Conservation (phyloP, 2,113 vertebrate genomes). For the Aix galericulata region DNA sequence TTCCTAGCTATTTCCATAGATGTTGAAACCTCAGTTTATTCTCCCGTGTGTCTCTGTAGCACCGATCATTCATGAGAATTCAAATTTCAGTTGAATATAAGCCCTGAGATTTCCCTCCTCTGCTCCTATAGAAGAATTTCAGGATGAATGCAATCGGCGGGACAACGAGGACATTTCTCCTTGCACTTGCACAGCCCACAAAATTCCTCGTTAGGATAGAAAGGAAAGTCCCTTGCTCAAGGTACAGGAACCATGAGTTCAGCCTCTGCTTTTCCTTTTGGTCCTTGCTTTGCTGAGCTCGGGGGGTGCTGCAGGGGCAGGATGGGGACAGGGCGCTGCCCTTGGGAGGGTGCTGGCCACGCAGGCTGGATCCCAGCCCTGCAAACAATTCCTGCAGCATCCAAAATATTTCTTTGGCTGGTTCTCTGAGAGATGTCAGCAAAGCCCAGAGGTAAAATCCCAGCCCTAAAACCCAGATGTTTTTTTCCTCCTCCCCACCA, state of each 20-base stretch:
- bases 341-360: not conserved
- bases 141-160: not conserved
- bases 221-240: not conserved
- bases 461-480: not conserved
- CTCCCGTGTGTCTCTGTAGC: not conserved
- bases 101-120: not conserved
- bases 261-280: not conserved
- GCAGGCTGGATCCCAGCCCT: not conserved
- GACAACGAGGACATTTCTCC: not conserved
- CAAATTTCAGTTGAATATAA: not conserved
- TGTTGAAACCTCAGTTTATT: not conserved
- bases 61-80: not conserved
- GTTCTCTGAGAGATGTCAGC: accelerated
- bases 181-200: not conserved
- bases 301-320: too few relatives aligned
- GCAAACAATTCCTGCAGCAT: not conserved
- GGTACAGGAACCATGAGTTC: not conserved
- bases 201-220: not conserved
- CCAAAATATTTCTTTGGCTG: not conserved
- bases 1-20: not conserved
- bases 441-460: not conserved
- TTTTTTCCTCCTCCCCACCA: not conserved
- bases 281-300: not conserved
- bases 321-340: not conserved
- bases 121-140: not conserved